phyloP scores from a whole-genome alignment of 2,888 invertebrate genomes.

The Byasa hedistus region DNA sequence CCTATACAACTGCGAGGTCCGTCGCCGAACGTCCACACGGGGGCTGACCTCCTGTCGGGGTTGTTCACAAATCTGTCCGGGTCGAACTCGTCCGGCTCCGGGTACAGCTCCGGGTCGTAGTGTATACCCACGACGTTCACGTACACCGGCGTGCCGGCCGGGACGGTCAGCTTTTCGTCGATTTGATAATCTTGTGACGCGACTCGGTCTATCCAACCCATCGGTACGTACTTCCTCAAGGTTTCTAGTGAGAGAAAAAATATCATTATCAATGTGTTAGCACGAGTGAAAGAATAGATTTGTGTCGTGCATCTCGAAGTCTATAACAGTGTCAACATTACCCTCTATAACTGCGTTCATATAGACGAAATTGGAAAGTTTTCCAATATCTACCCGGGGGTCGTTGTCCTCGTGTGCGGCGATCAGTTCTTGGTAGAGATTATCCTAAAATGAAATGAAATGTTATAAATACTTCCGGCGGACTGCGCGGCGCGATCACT shows the following conservation, averaged over 20 bases:
- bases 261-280: neutral
- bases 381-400: no score
- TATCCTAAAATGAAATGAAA: no score
- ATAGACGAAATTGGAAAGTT: no score
- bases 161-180: slow-evolving; percentile 31
- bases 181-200: slow-evolving; percentile 31
- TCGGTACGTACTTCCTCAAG: slow-evolving; percentile 25
- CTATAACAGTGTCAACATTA: no score
- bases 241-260: slow-evolving; percentile 19
- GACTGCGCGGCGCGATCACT: no score
- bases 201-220: slow-evolving; percentile 31
- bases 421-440: no score
- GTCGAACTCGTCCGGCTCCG: slow-evolving; percentile 8
- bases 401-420: no score
- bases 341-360: no score
- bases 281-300: no score
- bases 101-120: slow-evolving; percentile 8
- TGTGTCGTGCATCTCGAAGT: no score
- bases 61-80: slow-evolving; percentile 16
- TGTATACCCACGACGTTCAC: slow-evolving; percentile 28
- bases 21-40: slow-evolving; percentile 27
- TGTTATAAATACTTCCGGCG: no score
- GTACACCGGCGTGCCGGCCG: slow-evolving; percentile 32
- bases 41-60: neutral
- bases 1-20: slow-evolving; percentile 34